Percentiles rank a stretch among this genome's conserved stretches.
phyloP scores from a whole-genome alignment of 2,113 vertebrate species.

The Prionailurus viverrinus region DNA sequence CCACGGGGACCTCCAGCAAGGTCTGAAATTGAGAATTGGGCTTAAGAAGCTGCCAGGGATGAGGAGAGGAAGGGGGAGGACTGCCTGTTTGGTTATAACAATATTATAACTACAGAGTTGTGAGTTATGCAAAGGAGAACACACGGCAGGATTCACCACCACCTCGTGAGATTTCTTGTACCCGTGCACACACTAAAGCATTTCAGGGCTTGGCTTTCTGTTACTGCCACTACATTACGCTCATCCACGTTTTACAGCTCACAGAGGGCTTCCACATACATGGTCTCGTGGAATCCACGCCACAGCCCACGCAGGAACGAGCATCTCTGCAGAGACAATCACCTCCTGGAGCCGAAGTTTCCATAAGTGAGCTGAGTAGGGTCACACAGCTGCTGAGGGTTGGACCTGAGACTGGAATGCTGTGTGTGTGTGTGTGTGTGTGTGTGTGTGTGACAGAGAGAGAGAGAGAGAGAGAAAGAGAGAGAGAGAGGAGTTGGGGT shows the following conservation, averaged over 20 bases:
- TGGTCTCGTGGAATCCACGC: accelerated
- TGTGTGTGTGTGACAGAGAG: not conserved
- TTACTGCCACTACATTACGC: not conserved
- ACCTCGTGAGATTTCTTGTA: not conserved
- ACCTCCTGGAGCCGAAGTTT: not conserved
- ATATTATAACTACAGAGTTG: constrained; percentile 27
- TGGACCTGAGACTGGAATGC: not conserved
- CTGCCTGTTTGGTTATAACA: not conserved
- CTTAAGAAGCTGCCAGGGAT: constrained; percentile 21
- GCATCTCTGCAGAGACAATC: not conserved
- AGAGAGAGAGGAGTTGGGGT: not conserved
- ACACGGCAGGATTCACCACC: not conserved
- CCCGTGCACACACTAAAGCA: not conserved
- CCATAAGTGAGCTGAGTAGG: not conserved
- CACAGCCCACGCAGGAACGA: not conserved
- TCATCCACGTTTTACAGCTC: not conserved
- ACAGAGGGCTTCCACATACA: not conserved
- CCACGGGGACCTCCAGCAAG: constrained; percentile 58
- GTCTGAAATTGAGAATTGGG: constrained; percentile 63
- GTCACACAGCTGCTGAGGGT: not conserved
- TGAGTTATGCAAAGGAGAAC: constrained; percentile 60
- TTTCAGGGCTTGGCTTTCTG: not conserved
- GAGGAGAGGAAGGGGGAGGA: constrained; percentile 6
- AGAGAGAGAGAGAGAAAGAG: not conserved
- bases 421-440: not conserved